Base-by-base conservation (phyloP, 2,888 invertebrate species). In the Gonocerus acuteangulatus region DNA sequence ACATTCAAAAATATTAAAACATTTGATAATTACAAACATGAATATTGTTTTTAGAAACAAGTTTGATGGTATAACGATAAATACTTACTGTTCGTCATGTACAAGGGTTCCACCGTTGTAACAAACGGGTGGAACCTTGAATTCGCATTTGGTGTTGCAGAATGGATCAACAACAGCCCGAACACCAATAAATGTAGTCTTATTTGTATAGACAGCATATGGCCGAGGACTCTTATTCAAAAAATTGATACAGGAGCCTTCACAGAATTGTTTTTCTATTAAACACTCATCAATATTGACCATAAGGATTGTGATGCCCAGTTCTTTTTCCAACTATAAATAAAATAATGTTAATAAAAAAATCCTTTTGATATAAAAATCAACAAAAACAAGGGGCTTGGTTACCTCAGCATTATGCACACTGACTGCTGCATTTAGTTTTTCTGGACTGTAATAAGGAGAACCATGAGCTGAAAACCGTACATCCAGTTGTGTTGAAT, bases 391-490 rank as follows among this genome's bases (percentile, higher is more conserved):
- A 15, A 39, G 15, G 9, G 15, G 19, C 2, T 19, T 7, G 66
- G 73, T 69, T 73, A 84, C 82, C 74, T 83, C 80, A 44, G 81
- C 80, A 67, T 87, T 83, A 70, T 87, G 80, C 62, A 82, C 81
- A 6, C 84, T 82, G n/a, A 89, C 80, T 71, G 90, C 83, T 4
- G 90, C 89, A 70, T 97, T 91, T 7, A 96, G 77, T 71, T 86
- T 89, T 73, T 91, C 91, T 0, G 94, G 81, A 0, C 86, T 83
- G 73, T 93, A 94, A 73, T 94, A 95, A 0, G 95, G 95, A 0
- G 95, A 95, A 0, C 93, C 93, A 71, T 95, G 95, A 0, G 91
- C 95, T 0, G 95, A 88, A 72, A 88, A 96, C 67, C 95, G 78
- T 0, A 96, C 87, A 71, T 96, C 95, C 64, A 92, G 75, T 9